Evolutionary conservation across 2,888 invertebrate species (phyloP).

Genomic region (Drosophila atroscutellata): DNA sequence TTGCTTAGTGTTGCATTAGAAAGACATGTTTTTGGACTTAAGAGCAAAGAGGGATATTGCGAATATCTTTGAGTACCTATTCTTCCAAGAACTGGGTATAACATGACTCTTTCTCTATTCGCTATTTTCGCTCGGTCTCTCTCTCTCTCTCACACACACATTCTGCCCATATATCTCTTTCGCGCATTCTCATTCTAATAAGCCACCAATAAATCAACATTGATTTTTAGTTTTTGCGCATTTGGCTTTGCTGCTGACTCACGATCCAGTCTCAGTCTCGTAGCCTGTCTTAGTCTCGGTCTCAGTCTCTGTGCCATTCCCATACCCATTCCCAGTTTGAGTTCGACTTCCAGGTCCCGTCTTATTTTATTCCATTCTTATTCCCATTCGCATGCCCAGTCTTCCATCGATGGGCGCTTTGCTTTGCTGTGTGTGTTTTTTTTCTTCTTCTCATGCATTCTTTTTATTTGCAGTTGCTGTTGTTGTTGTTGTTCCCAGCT

Average conservation of each 20-base stretch:
- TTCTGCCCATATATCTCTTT: constrained; percentile 24
- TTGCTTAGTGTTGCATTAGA: constrained; percentile 37
- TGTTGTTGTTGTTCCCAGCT: constrained; percentile 35
- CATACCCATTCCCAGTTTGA: constrained; percentile 30
- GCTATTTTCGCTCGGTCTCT: constrained; percentile 9
- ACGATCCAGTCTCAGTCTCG: constrained; percentile 64
- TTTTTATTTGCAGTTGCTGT: constrained; percentile 5
- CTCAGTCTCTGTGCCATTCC: constrained; percentile 28
- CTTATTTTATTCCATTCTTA: constrained; percentile 52
- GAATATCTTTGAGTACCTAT: constrained; percentile 23
- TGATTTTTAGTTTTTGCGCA: constrained; percentile 66
- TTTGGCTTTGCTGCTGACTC: constrained; percentile 70
- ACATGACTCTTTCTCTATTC: constrained; percentile 22
- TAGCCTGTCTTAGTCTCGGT: constrained; percentile 1
- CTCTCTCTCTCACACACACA: background rate
- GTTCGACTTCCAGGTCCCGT: constrained; percentile 53
- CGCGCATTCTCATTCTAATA: constrained; percentile 68
- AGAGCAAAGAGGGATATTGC: constrained; percentile 33
- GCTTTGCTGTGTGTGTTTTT: constrained; percentile 58
- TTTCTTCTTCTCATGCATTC: constrained; percentile 41
- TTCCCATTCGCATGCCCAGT: constrained; percentile 51
- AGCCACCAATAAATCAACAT: constrained; percentile 78
- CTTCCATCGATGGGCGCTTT: constrained; percentile 70
- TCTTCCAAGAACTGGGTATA: constrained; percentile 48
- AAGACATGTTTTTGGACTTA: constrained; percentile 26